These are phyloP conservation scores for Sturmia bella DNA, from an alignment of 2,888 invertebrate species.

Conservation along the genomic window DNA sequence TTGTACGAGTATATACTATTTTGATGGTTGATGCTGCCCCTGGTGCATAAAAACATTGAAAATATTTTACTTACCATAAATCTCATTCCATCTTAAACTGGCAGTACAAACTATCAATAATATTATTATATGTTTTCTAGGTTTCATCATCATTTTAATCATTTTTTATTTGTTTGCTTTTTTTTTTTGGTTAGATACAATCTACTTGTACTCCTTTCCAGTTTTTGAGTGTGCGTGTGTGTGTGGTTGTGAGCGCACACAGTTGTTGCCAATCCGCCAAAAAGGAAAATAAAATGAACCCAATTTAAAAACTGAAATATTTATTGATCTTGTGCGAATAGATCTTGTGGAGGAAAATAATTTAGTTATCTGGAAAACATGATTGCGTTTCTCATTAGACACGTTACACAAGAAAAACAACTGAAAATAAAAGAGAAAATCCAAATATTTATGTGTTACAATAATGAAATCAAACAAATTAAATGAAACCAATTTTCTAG, in stretches of 20 bases:
- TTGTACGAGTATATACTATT: not conserved
- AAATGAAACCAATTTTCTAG: constrained; percentile 23
- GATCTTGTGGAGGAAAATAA: constrained; percentile 20
- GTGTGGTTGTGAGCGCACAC: not conserved
- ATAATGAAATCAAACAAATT: constrained; percentile 30
- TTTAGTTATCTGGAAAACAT: constrained; percentile 52
- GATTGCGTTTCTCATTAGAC: constrained; percentile 30
- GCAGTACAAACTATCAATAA: constrained; percentile 71
- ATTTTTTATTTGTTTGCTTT: not conserved
- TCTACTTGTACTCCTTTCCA: not conserved
- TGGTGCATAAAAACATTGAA: not conserved
- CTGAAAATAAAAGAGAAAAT: constrained; percentile 33
- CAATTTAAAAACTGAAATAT: constrained; percentile 31
- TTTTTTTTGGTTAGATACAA: too few species aligned
- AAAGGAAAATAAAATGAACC: not conserved
- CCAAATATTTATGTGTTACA: not conserved
- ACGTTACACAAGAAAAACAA: constrained; percentile 15
- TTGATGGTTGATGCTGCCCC: constrained; percentile 12
- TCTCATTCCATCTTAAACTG: constrained; percentile 73
- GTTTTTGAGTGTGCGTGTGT: not conserved
- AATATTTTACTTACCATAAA: constrained; percentile 73
- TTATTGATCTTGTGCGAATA: constrained; percentile 36
- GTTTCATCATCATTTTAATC: constrained; percentile 59
- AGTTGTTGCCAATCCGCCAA: too few species aligned
- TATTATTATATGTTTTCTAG: constrained; percentile 61